Percentiles rank a stretch among this genome's conserved stretches.
phyloP scores from a whole-genome alignment of 2,113 vertebrate genomes.

The Leuciscus idus region DNA sequence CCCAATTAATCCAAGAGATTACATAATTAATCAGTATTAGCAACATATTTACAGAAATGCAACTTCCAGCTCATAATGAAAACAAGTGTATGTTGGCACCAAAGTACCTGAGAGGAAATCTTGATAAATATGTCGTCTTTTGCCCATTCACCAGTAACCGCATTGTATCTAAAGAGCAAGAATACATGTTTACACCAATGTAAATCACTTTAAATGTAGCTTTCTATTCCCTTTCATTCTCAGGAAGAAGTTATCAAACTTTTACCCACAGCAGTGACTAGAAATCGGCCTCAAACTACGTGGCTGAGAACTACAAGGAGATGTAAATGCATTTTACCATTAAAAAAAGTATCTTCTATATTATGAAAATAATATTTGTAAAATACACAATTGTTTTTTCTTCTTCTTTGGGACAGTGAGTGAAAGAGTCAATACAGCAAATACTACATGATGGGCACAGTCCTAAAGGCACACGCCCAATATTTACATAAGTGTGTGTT shows the following conservation, averaged over 20 bases:
- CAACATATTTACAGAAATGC: not conserved
- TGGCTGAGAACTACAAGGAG: constrained; percentile 91
- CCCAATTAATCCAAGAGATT: not conserved
- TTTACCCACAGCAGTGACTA: constrained; percentile 82
- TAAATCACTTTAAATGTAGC: not conserved
- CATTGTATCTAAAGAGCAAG: constrained; percentile 84
- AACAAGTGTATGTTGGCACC: not conserved
- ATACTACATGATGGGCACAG: not conserved
- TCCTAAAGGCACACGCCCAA: constrained; percentile 13
- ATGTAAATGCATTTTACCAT: not conserved
- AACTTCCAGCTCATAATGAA: not conserved
- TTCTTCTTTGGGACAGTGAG: not conserved
- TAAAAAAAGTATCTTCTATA: not conserved
- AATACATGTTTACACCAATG: not conserved
- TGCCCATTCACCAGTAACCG: constrained; percentile 87
- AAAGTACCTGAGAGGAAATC: constrained; percentile 88
- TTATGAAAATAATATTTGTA: not conserved
- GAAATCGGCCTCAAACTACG: constrained; percentile 93
- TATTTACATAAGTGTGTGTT: constrained; percentile 47
- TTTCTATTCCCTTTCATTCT: constrained; percentile 16
- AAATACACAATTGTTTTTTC: not conserved
- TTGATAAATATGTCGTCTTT: constrained; percentile 92
- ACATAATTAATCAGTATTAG: not conserved
- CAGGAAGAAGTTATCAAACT: constrained; percentile 96
- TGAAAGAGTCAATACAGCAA: constrained; percentile 6